Evolutionary conservation across 2,113 vertebrate species (phyloP).

Genomic region (Ptilonorhynchus violaceus): DNA sequence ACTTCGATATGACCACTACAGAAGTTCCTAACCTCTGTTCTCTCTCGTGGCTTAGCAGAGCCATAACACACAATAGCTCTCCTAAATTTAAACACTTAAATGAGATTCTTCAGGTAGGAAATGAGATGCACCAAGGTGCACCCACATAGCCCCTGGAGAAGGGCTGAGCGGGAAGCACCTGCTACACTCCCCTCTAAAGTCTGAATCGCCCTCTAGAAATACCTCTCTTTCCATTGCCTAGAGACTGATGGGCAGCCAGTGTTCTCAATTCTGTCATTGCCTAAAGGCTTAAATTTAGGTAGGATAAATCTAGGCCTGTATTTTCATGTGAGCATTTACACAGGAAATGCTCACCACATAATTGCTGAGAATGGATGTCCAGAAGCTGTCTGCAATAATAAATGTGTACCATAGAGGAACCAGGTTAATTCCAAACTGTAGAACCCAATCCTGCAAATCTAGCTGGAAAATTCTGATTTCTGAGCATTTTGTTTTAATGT

Average conservation of each 20-base stretch:
- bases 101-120: background rate
- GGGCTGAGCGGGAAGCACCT: background rate
- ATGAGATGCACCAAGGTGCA: background rate
- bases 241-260: background rate
- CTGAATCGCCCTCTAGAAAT: background rate
- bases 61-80: fast-evolving
- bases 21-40: background rate
- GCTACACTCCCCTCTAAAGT: fast-evolving
- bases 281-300: background rate
- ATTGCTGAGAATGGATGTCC: background rate
- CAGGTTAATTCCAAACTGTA: background rate
- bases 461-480: background rate
- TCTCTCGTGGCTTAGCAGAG: background rate
- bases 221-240: background rate
- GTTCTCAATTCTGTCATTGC: background rate
- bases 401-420: background rate
- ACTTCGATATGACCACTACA: background rate
- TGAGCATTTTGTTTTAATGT: background rate
- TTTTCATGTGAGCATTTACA: background rate
- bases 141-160: background rate
- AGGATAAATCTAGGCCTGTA: background rate
- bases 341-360: background rate
- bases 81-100: background rate
- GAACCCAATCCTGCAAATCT: background rate
- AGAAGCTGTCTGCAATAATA: background rate